A percentile compares a stretch with the other conserved stretches of the same genome.
phyloP scores from a whole-genome alignment of 2,113 vertebrate species.

The Mola mola region DNA sequence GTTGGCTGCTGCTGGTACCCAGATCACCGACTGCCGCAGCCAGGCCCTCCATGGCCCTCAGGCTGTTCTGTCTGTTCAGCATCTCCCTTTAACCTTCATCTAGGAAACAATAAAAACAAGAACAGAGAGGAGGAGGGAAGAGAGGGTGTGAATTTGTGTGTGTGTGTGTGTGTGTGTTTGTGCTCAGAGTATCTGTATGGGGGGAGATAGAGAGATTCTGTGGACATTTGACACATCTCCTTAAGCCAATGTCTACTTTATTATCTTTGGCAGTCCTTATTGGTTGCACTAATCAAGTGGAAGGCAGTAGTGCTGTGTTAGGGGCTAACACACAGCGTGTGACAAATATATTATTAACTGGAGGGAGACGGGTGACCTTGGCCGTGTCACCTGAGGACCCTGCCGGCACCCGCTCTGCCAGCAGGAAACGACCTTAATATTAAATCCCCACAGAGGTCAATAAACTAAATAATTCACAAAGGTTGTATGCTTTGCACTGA shows the following conservation, averaged over 20 bases:
- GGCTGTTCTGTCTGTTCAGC: slow-evolving; percentile 83
- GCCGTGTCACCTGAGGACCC: slow-evolving; percentile 85
- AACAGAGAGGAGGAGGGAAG: slow-evolving; percentile 27
- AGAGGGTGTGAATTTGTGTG: slow-evolving; percentile 58
- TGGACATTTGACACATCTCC: slow-evolving; percentile 85
- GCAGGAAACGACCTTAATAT: slow-evolving; percentile 86
- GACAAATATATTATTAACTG: slow-evolving; percentile 86
- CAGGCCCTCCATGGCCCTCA: slow-evolving; percentile 60
- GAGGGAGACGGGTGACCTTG: slow-evolving; percentile 82
- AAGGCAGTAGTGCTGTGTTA: slow-evolving; percentile 72
- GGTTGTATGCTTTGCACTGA: slow-evolving; percentile 81
- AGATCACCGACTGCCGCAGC: slow-evolving; percentile 54
- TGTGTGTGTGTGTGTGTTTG: too few relatives aligned
- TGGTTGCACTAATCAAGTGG: slow-evolving; percentile 86
- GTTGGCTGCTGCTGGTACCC: slow-evolving; percentile 51
- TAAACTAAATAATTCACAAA: slow-evolving; percentile 89
- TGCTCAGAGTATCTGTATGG: slow-evolving; percentile 36
- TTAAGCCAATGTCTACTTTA: slow-evolving; percentile 84
- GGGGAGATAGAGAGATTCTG: slow-evolving; percentile 66
- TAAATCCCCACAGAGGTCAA: slow-evolving; percentile 86
- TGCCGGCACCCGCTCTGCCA: slow-evolving; percentile 74
- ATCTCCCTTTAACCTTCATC: slow-evolving; percentile 85
- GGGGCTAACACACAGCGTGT: slow-evolving; percentile 76
- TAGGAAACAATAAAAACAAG: slow-evolving; percentile 83
- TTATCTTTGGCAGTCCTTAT: slow-evolving; percentile 86